Evolutionary conservation across 2,888 invertebrate species (phyloP).

Genomic region (Tipula unca): DNA sequence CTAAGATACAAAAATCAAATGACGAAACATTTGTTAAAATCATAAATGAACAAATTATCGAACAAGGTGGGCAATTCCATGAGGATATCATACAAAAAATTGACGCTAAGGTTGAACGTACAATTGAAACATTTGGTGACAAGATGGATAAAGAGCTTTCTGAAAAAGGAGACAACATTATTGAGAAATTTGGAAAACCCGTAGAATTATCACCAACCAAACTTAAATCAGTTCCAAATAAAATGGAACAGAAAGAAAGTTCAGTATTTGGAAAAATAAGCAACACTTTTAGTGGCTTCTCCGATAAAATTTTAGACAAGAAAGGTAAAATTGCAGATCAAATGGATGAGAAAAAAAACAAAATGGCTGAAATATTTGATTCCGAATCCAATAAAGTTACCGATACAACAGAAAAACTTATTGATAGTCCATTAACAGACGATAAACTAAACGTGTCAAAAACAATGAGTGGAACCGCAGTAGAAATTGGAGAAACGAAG

Average conservation of each 20-base stretch:
- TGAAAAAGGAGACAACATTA: background rate
- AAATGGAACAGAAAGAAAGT: background rate
- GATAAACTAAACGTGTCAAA: slow-evolving; percentile 3
- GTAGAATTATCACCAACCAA: background rate
- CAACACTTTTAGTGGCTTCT: background rate
- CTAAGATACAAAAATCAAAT: slow-evolving; percentile 33
- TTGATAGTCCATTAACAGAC: background rate
- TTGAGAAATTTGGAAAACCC: background rate
- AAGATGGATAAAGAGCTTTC: background rate
- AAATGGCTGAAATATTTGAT: background rate
- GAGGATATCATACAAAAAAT: slow-evolving; percentile 28
- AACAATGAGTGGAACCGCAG: background rate
- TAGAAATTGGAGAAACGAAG: background rate
- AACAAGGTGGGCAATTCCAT: slow-evolving; percentile 39
- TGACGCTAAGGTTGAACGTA: background rate
- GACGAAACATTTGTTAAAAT: slow-evolving; percentile 40
- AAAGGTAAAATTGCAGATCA: background rate
- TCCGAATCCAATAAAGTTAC: background rate
- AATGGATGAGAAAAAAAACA: background rate
- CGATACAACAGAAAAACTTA: background rate
- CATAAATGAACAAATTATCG: slow-evolving; percentile 37
- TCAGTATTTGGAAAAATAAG: background rate
- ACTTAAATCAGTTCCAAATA: background rate
- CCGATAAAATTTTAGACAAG: background rate
- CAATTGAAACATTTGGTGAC: background rate